Evolutionary conservation across 2,888 invertebrate genomes (phyloP), one percentile per base, ranked within the genome.

Genomic region (Drosophila kuntzei): DNA sequence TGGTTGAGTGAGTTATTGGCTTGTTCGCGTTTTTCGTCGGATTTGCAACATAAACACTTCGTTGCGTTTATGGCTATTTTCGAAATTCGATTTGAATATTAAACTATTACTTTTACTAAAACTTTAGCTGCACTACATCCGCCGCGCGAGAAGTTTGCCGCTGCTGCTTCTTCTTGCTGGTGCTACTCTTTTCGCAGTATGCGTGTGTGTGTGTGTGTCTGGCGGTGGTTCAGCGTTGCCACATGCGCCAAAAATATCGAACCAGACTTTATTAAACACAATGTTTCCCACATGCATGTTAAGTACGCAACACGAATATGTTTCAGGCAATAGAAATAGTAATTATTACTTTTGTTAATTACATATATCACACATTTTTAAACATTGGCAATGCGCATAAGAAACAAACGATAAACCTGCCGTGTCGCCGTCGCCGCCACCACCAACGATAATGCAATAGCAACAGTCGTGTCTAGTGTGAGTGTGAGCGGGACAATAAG

Each of bases 131-230:
- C 65, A 65, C 65, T 63, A 69, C 47, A 70, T 72, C 57, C 80
- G 74, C 78, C 85, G 78, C 74, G 76, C 74, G 63, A 78, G 78
- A 85, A 85, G 71, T 79, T 87, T 79, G 86, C 82, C 88, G 82
- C 82, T 83, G 76, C 77, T 81, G 25, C 76, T 71, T 70, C 87
- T 71, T 75, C 70, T 79, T 77, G 44, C 47, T 74, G 57, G 61
- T 63, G 62, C 44, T 66, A 72, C 78, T 80, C 78, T 71, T 69
- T 87, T 83, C 80, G 82, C 86, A 75, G 88, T 71, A 76, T 69
- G 50, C 59, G 68, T 67, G 55, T 65, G 55, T 57, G 60, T 61
- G 54, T 62, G 61, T 68, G 54, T 66, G 54, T 49, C 76, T 64
- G 60, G 65, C 74, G 34, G 29, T 71, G 46, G 51, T 16, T 58